phyloP scores from a whole-genome alignment of 2,888 invertebrate species.

The Oscheius sp. region DNA sequence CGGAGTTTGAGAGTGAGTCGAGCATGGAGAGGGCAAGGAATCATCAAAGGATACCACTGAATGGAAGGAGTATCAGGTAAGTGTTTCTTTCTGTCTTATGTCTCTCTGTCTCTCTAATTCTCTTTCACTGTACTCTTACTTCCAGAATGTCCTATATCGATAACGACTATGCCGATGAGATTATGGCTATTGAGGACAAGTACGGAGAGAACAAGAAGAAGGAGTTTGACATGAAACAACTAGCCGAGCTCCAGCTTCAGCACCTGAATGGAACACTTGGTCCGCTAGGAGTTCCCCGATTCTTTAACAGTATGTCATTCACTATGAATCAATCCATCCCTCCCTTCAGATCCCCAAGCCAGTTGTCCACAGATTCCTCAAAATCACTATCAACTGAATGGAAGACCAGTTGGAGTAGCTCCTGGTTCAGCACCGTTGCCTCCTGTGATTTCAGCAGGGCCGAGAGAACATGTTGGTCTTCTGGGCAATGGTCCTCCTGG shows the following conservation, averaged over 20 bases:
- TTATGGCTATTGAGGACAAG: conserved; percentile 48
- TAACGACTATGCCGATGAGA: conserved; percentile 51
- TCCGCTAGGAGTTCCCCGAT: conserved; percentile 22
- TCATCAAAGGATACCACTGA: conserved; percentile 36
- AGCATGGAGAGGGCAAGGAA: conserved; percentile 42
- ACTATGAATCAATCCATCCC: background rate
- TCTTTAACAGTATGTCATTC: conserved; percentile 22
- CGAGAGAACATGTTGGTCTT: conserved; percentile 4
- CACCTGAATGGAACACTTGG: conserved; percentile 32
- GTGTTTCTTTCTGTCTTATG: background rate
- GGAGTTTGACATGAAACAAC: conserved; percentile 40
- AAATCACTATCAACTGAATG: conserved; percentile 3
- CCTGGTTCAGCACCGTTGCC: background rate
- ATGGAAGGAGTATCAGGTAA: conserved; percentile 44
- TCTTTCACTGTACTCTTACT: background rate
- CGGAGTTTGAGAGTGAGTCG: conserved; percentile 59
- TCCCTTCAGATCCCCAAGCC: conserved; percentile 16
- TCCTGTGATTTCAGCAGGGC: background rate
- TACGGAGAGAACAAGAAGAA: conserved; percentile 49
- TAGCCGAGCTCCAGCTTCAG: conserved; percentile 36
- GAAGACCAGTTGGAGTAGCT: conserved; percentile 6
- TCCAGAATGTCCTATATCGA: conserved; percentile 42
- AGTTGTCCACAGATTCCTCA: conserved; percentile 11
- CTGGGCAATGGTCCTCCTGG: background rate
- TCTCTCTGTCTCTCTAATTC: background rate